Percentiles rank a stretch among this genome's conserved stretches.
These are phyloP conservation scores for Bungarus multicinctus DNA, from an alignment of 2,113 vertebrate genomes.

Conservation along the genomic window DNA sequence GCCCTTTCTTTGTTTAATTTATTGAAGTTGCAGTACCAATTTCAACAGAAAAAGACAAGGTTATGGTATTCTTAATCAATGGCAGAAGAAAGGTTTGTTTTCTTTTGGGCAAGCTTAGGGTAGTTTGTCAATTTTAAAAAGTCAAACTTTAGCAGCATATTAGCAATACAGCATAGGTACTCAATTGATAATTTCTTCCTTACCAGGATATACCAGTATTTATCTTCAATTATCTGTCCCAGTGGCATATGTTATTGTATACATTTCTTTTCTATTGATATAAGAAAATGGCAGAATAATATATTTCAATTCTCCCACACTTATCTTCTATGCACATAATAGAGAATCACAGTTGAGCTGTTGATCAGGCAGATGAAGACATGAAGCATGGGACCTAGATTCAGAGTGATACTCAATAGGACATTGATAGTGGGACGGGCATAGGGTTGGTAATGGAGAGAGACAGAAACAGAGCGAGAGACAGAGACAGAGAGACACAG, in stretches of 20 bases:
- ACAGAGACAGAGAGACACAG: background rate
- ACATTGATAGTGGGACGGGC: background rate
- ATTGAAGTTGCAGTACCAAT: slow-evolving; percentile 11
- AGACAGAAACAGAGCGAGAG: background rate
- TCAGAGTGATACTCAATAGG: background rate
- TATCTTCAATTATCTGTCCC: slow-evolving; percentile 41
- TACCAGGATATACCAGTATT: slow-evolving; percentile 21
- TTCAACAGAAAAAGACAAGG: background rate
- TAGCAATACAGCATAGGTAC: background rate
- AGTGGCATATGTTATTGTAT: slow-evolving; percentile 34
- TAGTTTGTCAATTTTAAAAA: slow-evolving; percentile 9
- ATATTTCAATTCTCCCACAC: slow-evolving; percentile 13
- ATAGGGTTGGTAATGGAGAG: no score
- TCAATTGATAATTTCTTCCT: slow-evolving; percentile 47
- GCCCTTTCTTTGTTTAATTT: slow-evolving; percentile 3
- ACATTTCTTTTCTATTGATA: slow-evolving; percentile 5
- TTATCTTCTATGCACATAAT: background rate
- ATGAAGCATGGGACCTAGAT: background rate
- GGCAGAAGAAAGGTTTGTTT: slow-evolving; percentile 5
- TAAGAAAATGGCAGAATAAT: slow-evolving; percentile 10
- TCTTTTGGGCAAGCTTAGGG: background rate
- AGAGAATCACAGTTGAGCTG: background rate
- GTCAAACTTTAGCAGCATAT: background rate
- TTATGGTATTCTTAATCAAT: slow-evolving; percentile 25
- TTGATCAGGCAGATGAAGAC: background rate